These are phyloP conservation scores for Micrasema minimum DNA, from an alignment of 1,140 invertebrate species.

Conservation along the genomic window DNA sequence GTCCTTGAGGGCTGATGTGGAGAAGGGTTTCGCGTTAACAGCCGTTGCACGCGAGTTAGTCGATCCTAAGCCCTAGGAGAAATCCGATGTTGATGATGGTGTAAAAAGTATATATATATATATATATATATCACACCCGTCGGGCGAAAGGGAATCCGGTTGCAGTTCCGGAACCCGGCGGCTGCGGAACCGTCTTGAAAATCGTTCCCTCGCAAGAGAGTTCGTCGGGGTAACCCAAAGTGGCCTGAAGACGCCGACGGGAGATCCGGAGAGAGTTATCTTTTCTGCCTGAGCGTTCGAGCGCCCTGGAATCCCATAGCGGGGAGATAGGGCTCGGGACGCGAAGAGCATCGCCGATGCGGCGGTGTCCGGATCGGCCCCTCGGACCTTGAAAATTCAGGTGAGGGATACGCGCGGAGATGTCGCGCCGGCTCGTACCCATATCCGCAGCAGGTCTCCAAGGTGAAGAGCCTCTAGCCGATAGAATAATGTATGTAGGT, in stretches of 20 bases:
- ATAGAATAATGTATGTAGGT: conserved; percentile 91
- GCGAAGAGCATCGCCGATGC: conserved; percentile 78
- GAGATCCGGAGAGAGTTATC: conserved; percentile 82
- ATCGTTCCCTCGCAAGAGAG: conserved; percentile 68
- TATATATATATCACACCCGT: conserved; percentile 75
- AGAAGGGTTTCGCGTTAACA: conserved; percentile 93
- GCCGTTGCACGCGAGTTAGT: conserved; percentile 90
- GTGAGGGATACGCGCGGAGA: conserved; percentile 72
- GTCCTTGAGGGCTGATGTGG: conserved; percentile 88
- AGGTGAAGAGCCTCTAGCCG: conserved; percentile 90
- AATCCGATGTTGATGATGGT: conserved; percentile 65
- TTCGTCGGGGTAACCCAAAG: conserved; percentile 64
- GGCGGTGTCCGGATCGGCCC: conserved; percentile 75
- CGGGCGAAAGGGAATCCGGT: conserved; percentile 78
- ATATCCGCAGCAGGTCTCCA: conserved; percentile 90
- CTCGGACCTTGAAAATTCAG: conserved; percentile 82
- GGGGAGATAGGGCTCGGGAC: conserved; percentile 76
- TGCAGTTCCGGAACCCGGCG: conserved; percentile 79
- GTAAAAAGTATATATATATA: conserved; percentile 50
- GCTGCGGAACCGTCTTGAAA: conserved; percentile 74
- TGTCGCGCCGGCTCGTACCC: conserved; percentile 75
- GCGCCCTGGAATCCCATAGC: conserved; percentile 77
- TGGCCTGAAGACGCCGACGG: conserved; percentile 75
- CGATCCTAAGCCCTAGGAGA: conserved; percentile 83
- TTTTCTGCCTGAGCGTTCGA: conserved; percentile 80